These are phyloP conservation scores for Trachelus iudaicus DNA, from an alignment of 2,888 invertebrate genomes.

Conservation along the genomic window DNA sequence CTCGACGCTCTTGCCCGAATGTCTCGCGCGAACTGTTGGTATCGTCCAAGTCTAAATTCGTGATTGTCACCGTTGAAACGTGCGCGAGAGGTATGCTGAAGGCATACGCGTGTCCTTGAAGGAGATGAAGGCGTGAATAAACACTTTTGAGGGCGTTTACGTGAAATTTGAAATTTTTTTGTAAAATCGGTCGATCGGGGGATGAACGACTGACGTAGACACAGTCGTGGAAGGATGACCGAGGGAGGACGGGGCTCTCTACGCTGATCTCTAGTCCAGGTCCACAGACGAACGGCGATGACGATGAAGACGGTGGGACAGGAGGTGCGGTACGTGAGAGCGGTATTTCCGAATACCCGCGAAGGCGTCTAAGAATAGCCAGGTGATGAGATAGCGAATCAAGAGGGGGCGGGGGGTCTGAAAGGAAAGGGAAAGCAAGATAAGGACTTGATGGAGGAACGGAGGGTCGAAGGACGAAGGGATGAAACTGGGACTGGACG, in stretches of 20 bases:
- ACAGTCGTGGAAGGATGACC: not conserved
- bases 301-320: slow-evolving; percentile 13
- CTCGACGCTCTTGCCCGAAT: not conserved
- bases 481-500: not conserved
- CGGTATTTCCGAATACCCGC: slow-evolving; percentile 37
- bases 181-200: not conserved
- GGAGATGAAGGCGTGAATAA: not conserved
- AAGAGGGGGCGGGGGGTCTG: not conserved
- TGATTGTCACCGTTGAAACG: not conserved
- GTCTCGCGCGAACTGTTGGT: not conserved
- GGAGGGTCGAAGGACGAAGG: not conserved
- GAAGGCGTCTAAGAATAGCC: slow-evolving; percentile 37
- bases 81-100: not conserved
- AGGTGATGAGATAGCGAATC: slow-evolving; percentile 28
- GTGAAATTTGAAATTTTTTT: not conserved
- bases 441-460: not conserved
- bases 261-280: not conserved
- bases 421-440: not conserved
- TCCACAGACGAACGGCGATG: slow-evolving; percentile 29
- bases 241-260: not conserved
- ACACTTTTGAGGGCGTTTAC: not conserved
- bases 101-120: not conserved
- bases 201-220: not conserved
- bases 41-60: not conserved
- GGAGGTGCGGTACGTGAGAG: slow-evolving; percentile 24